Base-by-base conservation (phyloP, 2,797 vertebrate genomes). In the Tadarida brasiliensis region DNA sequence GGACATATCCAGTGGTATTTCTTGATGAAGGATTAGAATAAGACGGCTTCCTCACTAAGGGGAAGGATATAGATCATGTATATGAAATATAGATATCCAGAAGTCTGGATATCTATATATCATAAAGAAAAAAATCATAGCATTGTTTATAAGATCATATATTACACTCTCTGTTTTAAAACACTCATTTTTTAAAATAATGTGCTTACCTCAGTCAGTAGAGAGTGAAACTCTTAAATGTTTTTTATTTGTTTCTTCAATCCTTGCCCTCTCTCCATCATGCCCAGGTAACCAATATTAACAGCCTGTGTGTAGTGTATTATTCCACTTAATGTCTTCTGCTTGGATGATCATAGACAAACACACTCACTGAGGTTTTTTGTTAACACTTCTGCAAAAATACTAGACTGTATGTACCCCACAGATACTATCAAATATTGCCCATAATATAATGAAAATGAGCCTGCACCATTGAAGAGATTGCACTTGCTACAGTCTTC, bases 221-320 rank as follows among this genome's bases (percentile, higher is more conserved):
- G 15, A 67, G 47, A 47, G 26, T 84, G 47, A 67, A 30, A 17
- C 47, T 81, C 51, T 76, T 28, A 68, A 54, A 22, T 73, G 51
- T 74, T 65, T 85, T 35, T 47, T 0, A 4, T 71, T 71, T 63
- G 1, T 76, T 44, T 80, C 16, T 30, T 57, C 2, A 5, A 3
- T 59, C 33, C 7, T 51, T 59, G 2, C 49, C 51, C 9, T 73
- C 20, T 76, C 5, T 44, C 6, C 19, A n/a, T 33, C 19, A 44
- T 24, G 33, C 6, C 92, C 77, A 93, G 93, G 87, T 94, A 57
- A 67, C 22, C 87, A 44, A 84, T 44, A 96, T 68, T 74, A n/a
- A 35, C 1, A 54, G 5, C 9, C 39, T 11, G 3, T 11, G 8
- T 30, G 1, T 20, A 17, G 11, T 30, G 1, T 20, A 17, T 51